Evolutionary conservation across 2,797 vertebrate genomes (phyloP).

Genomic region (Scomberomorus guttatus): DNA sequence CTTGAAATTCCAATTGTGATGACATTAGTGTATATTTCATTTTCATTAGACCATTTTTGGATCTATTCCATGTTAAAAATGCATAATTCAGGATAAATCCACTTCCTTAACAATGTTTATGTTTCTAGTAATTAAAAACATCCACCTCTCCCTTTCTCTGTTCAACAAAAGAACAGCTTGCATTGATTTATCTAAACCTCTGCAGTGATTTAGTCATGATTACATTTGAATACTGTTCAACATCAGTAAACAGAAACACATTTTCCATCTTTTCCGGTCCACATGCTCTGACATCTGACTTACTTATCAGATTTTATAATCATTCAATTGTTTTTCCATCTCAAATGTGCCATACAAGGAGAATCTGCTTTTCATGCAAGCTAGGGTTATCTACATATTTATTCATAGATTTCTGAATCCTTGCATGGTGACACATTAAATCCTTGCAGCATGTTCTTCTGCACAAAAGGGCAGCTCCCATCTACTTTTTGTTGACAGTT

Average conservation of each 20-base stretch:
- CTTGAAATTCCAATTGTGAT: neutral
- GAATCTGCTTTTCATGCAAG: constrained; percentile 3
- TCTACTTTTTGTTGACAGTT: constrained; percentile 13
- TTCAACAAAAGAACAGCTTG: constrained; percentile 30
- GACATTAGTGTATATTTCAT: neutral
- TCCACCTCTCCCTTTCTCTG: constrained; percentile 26
- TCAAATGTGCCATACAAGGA: constrained; percentile 15
- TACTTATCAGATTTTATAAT: constrained; percentile 29
- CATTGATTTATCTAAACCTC: constrained; percentile 20
- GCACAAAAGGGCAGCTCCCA: neutral
- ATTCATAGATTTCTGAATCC: neutral
- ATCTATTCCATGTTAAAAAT: neutral
- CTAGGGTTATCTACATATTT: constrained; percentile 8
- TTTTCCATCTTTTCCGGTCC: constrained; percentile 29
- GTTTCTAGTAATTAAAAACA: constrained; percentile 43
- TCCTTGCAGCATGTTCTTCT: constrained; percentile 13
- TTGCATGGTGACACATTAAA: constrained; percentile 3
- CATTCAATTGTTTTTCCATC: constrained; percentile 8
- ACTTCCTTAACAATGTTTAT: neutral
- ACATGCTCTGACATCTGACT: constrained; percentile 12
- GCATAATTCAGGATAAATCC: neutral
- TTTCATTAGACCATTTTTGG: too few species aligned
- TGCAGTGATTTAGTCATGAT: constrained; percentile 32
- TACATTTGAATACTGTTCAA: constrained; percentile 30
- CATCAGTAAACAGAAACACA: constrained; percentile 35